These are phyloP conservation scores for Lepidurus couesii DNA, from an alignment of 1,140 invertebrate genomes.

Conservation along the genomic window DNA sequence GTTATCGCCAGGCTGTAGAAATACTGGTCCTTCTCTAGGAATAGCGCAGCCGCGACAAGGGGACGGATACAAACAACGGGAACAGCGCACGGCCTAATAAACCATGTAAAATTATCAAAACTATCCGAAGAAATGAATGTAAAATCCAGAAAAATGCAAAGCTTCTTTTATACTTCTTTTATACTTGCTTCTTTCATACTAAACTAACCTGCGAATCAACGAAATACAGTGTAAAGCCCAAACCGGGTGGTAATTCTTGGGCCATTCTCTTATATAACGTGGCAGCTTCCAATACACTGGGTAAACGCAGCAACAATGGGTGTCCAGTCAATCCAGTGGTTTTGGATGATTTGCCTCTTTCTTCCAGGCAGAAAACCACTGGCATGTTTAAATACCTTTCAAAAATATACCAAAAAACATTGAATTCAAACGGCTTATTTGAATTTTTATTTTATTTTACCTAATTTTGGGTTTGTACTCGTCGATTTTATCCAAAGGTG, in stretches of 20 bases:
- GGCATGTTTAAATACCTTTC: slow-evolving; percentile 30
- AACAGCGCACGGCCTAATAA: slow-evolving; percentile 57
- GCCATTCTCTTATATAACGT: not conserved
- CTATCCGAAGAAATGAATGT: not conserved
- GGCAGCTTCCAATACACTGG: not conserved
- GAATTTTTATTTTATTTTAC: slow-evolving; percentile 21
- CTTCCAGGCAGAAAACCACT: not conserved
- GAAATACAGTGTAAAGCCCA: slow-evolving; percentile 37
- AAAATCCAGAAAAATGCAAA: slow-evolving; percentile 19
- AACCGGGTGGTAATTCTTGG: not conserved
- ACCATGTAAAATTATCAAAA: slow-evolving; percentile 16
- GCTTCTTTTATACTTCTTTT: not conserved
- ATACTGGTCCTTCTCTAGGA: slow-evolving; percentile 48
- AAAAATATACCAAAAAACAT: not conserved
- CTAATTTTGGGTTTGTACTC: slow-evolving; percentile 46
- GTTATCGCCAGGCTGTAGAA: slow-evolving; percentile 53
- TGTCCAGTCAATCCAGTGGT: not conserved
- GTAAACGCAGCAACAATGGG: slow-evolving; percentile 1
- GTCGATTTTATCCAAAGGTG: slow-evolving; percentile 45
- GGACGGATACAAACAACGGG: slow-evolving; percentile 54
- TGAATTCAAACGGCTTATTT: not conserved
- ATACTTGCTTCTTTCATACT: not conserved
- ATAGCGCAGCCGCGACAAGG: slow-evolving; percentile 59
- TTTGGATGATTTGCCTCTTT: not conserved
- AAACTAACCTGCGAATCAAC: slow-evolving; percentile 44